A percentile compares a stretch with the other conserved stretches of the same genome.
Evolutionary conservation across 2,113 vertebrate genomes (phyloP).

Genomic region (Sapayoa aenigma): DNA sequence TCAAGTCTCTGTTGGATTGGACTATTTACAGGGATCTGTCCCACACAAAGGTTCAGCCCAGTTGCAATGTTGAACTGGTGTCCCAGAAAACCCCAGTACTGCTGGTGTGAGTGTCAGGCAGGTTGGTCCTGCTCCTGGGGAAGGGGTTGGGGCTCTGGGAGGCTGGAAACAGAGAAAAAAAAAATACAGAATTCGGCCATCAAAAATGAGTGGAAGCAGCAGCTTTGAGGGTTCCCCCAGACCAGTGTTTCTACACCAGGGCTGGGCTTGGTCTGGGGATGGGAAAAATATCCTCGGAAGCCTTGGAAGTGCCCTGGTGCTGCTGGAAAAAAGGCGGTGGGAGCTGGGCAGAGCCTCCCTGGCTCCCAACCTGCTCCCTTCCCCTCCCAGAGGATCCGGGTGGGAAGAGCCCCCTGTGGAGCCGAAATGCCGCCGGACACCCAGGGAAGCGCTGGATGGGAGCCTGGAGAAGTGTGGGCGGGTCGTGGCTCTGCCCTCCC

Average conservation of each 20-base stretch:
- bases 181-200: too few species aligned
- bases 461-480: background rate
- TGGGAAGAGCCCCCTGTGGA: background rate
- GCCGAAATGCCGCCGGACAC: fast-evolving
- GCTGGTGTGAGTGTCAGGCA: background rate
- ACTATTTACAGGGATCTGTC: constrained; percentile 4
- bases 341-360: background rate
- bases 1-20: background rate
- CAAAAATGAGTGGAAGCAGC: fast-evolving
- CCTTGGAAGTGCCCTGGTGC: fast-evolving
- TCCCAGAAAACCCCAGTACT: background rate
- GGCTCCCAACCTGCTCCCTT: background rate
- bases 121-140: background rate
- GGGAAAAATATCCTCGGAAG: background rate
- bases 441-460: fast-evolving
- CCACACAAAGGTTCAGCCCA: background rate
- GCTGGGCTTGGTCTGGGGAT: background rate
- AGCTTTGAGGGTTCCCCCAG: background rate
- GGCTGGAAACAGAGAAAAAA: background rate
- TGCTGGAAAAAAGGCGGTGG: background rate
- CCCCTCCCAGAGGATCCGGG: fast-evolving
- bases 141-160: background rate
- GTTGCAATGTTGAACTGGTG: background rate
- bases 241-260: background rate
- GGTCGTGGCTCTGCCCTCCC: background rate